Base-by-base conservation (phyloP, 2,113 vertebrate genomes). In the Lasiurus borealis region DNA sequence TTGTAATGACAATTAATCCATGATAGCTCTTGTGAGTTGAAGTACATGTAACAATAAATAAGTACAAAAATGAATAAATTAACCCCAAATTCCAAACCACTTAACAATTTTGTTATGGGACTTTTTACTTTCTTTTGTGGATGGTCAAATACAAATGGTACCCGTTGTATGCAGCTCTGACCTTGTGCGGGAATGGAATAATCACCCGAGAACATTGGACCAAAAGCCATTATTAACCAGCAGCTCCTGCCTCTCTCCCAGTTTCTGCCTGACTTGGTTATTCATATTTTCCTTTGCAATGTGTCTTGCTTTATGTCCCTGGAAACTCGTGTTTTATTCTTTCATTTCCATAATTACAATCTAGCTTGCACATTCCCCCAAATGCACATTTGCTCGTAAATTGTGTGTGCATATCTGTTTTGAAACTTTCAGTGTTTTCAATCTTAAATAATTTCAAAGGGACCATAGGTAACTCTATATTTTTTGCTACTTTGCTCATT, bases 301-400 rank as follows among this genome's bases (percentile, higher is more conserved):
- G 97, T 96, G 16, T 89, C 91, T 93, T 97, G 85, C 64, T 95
- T 77, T 81, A 80, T 90, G 23, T 95, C 29, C 15, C 34, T 73
- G 18, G 81, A 94, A 97, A 93, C 13, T 90, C 69, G 12, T 89
- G 91, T 94, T 94, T 91, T 96, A 40, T 95, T 96, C 54, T 91
- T 95, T 87, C 72, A 96, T 97, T 96, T 96, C 84, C 91, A 96
- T 96, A 97, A 95, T 94, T 97, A 96, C 66, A 88, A 77, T 95
- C 87, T 94, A 75, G 52, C 18, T 88, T 88, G 27, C 21, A 85
- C 9, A 1, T 59, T 93, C 40, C 48, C 59, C 40, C 66, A 96
- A 95, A 95, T 87, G 31, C 84, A 96, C 68, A 23, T 36, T 90
- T 91, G 15, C 36, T 90, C 93, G 5, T 90, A 94, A 91, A 92